Percentiles rank a stretch among this genome's conserved stretches.
phyloP scores from a whole-genome alignment of 2,797 vertebrate genomes.

The Galago senegalensis region DNA sequence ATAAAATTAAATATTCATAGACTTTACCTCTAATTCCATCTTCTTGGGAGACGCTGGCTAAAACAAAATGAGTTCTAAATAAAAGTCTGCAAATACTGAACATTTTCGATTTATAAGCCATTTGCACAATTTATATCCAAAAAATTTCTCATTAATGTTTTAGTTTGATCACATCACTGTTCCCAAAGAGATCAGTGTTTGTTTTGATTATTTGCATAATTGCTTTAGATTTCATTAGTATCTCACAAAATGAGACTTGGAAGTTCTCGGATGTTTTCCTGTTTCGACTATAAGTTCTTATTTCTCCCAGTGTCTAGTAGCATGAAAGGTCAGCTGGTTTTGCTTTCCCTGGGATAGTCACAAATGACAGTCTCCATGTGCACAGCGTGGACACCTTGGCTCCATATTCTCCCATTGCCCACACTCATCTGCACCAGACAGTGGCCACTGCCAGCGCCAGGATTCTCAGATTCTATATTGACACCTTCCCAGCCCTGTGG shows the following conservation, averaged over 20 bases:
- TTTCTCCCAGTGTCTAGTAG: not conserved
- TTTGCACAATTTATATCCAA: not conserved
- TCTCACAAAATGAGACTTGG: not conserved
- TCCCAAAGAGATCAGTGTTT: not conserved
- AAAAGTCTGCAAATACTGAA: not conserved
- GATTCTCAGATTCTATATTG: rapidly evolving
- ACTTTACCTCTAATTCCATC: not conserved
- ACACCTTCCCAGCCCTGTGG: not conserved
- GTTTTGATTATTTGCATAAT: not conserved
- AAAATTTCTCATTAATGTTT: not conserved
- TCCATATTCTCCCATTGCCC: rapidly evolving
- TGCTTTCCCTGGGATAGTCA: not conserved
- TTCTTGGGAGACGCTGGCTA: not conserved
- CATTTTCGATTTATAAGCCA: not conserved
- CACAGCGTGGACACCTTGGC: rapidly evolving
- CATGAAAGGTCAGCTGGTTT: not conserved
- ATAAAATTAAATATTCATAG: constrained; percentile 50
- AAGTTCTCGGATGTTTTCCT: not conserved
- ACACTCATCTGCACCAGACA: rapidly evolving
- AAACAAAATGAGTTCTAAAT: constrained; percentile 29
- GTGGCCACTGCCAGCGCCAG: rapidly evolving
- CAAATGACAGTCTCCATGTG: not conserved
- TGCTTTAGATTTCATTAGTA: not conserved
- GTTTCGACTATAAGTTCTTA: rapidly evolving
- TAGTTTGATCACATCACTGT: not conserved